Percentiles rank a stretch among this genome's conserved stretches.
phyloP scores from a whole-genome alignment of 2,113 vertebrate species.

The Actenoides lindsayi region DNA sequence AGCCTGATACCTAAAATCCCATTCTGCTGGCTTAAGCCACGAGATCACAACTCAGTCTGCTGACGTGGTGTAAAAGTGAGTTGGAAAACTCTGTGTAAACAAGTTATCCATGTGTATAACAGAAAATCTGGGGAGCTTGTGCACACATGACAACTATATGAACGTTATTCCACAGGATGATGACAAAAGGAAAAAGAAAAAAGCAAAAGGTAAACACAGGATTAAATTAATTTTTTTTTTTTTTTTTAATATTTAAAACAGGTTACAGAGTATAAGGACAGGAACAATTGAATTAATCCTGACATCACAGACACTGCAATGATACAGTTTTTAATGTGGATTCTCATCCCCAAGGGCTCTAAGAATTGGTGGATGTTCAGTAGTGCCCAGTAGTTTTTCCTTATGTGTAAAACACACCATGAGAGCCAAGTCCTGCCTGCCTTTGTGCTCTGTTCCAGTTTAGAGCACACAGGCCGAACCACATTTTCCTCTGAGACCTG shows the following conservation, averaged over 20 bases:
- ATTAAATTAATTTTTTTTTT: neutral
- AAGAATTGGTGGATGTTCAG: neutral
- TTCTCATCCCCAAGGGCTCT: neutral
- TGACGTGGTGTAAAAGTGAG: neutral
- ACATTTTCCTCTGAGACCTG: neutral
- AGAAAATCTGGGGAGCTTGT: neutral
- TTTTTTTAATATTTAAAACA: neutral
- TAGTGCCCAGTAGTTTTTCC: neutral
- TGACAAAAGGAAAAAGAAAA: neutral
- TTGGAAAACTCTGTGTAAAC: slow-evolving; percentile 7
- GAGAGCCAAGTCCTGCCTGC: neutral
- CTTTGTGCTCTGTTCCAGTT: neutral
- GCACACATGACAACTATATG: neutral
- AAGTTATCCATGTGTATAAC: neutral
- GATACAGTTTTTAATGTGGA: neutral
- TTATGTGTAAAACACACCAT: neutral
- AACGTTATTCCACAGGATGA: neutral
- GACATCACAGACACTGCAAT: neutral
- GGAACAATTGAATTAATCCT: neutral
- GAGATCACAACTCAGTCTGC: neutral
- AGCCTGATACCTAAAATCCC: neutral
- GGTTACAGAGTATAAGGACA: neutral
- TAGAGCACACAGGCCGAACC: neutral
- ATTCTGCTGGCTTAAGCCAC: neutral
- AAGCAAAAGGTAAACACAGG: neutral